Base-by-base conservation (phyloP, 2,113 vertebrate genomes). In the Heterochromis multidens region DNA sequence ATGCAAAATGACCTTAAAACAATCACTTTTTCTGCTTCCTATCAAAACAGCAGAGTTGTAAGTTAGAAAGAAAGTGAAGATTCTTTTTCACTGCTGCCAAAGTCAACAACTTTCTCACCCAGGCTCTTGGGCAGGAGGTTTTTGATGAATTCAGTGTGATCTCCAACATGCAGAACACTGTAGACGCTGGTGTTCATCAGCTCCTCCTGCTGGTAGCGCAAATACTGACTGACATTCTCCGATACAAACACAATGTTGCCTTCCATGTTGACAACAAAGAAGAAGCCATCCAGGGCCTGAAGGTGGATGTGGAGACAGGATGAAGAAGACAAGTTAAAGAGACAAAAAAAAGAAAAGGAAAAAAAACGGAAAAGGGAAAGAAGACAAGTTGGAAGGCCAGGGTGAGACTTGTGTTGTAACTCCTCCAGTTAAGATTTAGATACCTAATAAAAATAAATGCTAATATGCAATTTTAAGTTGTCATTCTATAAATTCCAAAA, bases 111-210 rank as follows among this genome's bases (percentile, higher is more conserved):
- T 13, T 27, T 80, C 94, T 95, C 94, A 99, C 99, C 97, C 90
- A 98, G 96, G 84, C 97, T 98, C 94, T 99, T 99, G 88, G 99
- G 98, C 96, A 99, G 96, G 92, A 99, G 97, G 94, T 99, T 99
- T 97, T 97, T 98, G 95, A 99, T 96, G 93, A 99, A 99, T 91
- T 99, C 97, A 4, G 95, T 95, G 88, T 99, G 99, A 94, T 99
- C 99, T 80, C 98, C 98, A 17, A 97, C 98, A 52, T 99, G 99
- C 92, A 99, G 96, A 92, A 99, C 96, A 92, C 96, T 98, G 90
- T 99, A 99, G 63, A 99, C 98, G 81, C 98, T 99, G 95, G 97
- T 99, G 97, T 97, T 98, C 97, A 99, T 99, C 94, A 99, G 96
- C 94, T 98, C 98, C 95, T 99, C 99, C 95, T 99, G 98, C 95